A percentile compares a stretch with the other conserved stretches of the same genome.
These are phyloP conservation scores for Euphonia xanthogaster DNA, from an alignment of 2,797 vertebrate species.

Conservation along the genomic window DNA sequence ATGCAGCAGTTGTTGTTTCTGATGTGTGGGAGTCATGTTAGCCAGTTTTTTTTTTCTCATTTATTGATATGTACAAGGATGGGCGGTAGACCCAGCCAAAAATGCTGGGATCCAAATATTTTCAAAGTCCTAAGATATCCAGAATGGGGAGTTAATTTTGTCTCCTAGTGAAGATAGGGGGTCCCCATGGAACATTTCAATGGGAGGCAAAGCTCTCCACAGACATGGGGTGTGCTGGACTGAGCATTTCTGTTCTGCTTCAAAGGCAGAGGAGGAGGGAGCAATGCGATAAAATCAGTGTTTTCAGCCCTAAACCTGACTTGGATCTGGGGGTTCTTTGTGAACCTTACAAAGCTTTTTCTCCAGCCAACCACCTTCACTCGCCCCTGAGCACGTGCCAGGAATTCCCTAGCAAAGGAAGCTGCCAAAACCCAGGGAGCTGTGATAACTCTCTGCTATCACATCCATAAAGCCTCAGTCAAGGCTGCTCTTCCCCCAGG, in stretches of 20 bases:
- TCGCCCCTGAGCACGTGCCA: fast-evolving
- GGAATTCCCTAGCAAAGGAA: neutral
- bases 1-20: neutral
- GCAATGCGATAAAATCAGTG: neutral
- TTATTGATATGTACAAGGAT: neutral
- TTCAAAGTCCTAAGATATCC: neutral
- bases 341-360: constrained; percentile 3
- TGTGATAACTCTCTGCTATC: neutral
- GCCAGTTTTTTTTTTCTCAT: neutral
- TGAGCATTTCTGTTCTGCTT: neutral
- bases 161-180: neutral
- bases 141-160: neutral
- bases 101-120: neutral
- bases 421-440: neutral
- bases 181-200: neutral
- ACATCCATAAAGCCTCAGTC: fast-evolving
- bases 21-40: neutral
- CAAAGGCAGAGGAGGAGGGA: neutral
- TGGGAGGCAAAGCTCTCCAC: neutral
- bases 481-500: fast-evolving
- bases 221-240: neutral
- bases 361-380: neutral
- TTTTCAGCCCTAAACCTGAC: neutral
- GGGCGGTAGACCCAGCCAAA: neutral
- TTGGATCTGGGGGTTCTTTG: neutral